Evolutionary conservation across 1,140 invertebrate genomes (phyloP), one percentile per base, ranked within the genome.

Genomic region (Scaptomyza pallida): DNA sequence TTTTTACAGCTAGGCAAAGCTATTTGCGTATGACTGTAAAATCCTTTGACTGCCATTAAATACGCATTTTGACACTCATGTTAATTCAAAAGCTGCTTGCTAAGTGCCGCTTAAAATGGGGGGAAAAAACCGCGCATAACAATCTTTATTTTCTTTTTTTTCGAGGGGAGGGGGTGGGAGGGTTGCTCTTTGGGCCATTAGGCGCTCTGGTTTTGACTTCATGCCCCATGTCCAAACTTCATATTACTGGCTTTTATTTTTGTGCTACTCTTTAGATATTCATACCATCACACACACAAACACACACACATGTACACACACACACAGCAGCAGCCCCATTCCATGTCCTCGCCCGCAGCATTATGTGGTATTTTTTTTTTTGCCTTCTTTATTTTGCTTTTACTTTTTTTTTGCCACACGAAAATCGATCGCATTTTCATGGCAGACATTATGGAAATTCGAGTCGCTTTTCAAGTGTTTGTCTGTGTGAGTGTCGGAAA

Each of bases 381-480:
- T 52, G 41, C 43, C 35, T 48, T 45, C 26, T 45, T 37, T 55
- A 13, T 57, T 15, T 35, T 26, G 17, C 12, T 41, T 16, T 35
- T 6, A 2, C 10, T 16, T 57, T 56, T 56, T 55, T 64, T 45
- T 47, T 17, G 56, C 35, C 69, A 70, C 70, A 78, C 64, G 75
- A 88, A 88, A 88, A 88, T 88, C 82, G 82, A 88, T 88, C 82
- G 82, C 78, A 88, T 88, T 88, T 88, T 88, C 82, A 88, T 88
- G 78, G 82, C 78, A 88, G 75, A 88, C 82, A 88, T 88, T 88
- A 88, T 88, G 82, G 82, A 88, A 88, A 88, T 88, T 88, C 75
- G 82, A 88, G 82, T 88, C 78, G 75, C 77, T 89, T 67, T 65
- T 88, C 71, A 77, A 79, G 77, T 74, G 77, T 74, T 77, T 77